Conservation (phyloP, 53 echinoderm and acorn worm species). For the Temnopleurus reevesii region DNA sequence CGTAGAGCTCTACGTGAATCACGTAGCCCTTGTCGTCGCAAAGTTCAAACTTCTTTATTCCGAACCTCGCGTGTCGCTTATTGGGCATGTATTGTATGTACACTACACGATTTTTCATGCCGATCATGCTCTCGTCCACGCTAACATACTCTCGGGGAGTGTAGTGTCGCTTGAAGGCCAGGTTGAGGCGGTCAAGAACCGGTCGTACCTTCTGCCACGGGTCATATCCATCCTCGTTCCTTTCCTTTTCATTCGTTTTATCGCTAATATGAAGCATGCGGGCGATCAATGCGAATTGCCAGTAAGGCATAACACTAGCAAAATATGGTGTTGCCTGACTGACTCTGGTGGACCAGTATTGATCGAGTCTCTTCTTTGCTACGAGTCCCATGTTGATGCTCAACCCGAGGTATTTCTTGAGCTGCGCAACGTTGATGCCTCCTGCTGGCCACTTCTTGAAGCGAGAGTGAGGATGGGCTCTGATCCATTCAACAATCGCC, state of each 20-base stretch:
- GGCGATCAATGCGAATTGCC: not conserved
- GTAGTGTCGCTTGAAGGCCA: not conserved
- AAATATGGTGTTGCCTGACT: conserved; percentile 31
- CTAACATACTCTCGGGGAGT: not conserved
- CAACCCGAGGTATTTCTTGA: not conserved
- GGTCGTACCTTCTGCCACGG: not conserved
- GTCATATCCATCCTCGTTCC: not conserved
- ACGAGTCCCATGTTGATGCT: conserved; percentile 28
- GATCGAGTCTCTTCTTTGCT: not conserved
- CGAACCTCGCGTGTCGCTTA: not conserved
- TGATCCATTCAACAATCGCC: not conserved
- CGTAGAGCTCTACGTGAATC: not conserved
- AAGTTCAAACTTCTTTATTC: not conserved
- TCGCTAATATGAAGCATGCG: not conserved
- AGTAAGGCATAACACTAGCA: conserved; percentile 3
- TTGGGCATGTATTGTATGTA: not conserved
- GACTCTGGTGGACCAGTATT: not conserved
- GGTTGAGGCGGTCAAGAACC: not conserved
- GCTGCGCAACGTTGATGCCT: not conserved
- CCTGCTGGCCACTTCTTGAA: conserved; percentile 11
- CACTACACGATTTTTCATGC: no score
- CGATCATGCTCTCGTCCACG: not conserved
- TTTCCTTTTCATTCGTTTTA: not conserved
- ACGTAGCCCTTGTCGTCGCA: not conserved
- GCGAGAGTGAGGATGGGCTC: not conserved